Percentiles rank a stretch among this genome's conserved stretches.
phyloP scores from a whole-genome alignment of 2,888 invertebrate species.

The Tortrix viridana region DNA sequence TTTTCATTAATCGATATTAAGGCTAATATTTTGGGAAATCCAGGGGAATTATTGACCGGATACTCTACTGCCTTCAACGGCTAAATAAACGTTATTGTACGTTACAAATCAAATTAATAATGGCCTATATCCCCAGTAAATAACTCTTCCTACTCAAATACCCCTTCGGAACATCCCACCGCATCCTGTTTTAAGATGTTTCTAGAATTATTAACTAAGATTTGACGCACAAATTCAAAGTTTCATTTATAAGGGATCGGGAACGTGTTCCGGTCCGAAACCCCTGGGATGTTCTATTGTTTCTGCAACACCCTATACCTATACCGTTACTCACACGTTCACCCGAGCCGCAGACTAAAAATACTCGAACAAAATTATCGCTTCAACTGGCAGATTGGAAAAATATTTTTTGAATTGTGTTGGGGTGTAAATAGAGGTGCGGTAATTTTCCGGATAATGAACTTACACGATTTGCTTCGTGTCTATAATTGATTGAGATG shows the following conservation, averaged over 20 bases:
- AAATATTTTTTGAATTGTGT: not conserved
- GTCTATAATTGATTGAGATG: constrained; percentile 36
- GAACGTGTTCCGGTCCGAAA: constrained; percentile 72
- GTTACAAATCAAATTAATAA: constrained; percentile 15
- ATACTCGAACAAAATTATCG: not conserved
- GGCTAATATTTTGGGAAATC: no score
- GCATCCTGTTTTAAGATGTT: constrained; percentile 81
- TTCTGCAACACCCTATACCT: constrained; percentile 43
- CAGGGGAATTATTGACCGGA: no score
- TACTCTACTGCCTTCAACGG: no score
- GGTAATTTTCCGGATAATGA: constrained; percentile 10
- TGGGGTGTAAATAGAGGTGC: not conserved
- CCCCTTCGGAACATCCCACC: constrained; percentile 66
- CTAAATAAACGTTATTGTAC: not conserved
- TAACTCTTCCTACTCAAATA: constrained; percentile 35
- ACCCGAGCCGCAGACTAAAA: constrained; percentile 17
- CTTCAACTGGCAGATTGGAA: constrained; percentile 16
- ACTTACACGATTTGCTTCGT: constrained; percentile 16
- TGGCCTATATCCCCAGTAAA: constrained; percentile 12
- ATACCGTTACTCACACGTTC: constrained; percentile 18
- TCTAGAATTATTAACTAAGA: constrained; percentile 84
- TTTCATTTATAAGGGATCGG: constrained; percentile 69
- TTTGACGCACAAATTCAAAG: constrained; percentile 75
- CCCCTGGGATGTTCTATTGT: constrained; percentile 71
- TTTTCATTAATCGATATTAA: no score